Evolutionary conservation across 2,113 vertebrate species (phyloP).

Genomic region (Oostethus manadensis): DNA sequence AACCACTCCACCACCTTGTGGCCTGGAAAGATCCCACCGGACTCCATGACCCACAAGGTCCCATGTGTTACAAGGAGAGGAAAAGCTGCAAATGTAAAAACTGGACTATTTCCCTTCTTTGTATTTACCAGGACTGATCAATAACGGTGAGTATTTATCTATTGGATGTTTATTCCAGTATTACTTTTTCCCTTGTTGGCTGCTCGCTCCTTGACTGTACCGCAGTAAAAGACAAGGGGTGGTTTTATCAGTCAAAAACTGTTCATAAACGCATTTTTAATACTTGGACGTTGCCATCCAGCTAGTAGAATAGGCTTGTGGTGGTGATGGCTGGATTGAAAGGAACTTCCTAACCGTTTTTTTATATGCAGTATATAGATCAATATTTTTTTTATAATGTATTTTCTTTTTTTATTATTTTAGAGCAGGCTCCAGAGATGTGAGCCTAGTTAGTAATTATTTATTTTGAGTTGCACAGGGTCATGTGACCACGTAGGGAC

Average conservation of each 20-base stretch:
- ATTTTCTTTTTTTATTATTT: constrained; percentile 32
- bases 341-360: constrained; percentile 39
- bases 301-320: constrained; percentile 50
- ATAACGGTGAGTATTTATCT: constrained; percentile 51
- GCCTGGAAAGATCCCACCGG: constrained; percentile 31
- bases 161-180: constrained; percentile 38
- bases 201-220: constrained; percentile 20
- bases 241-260: constrained; percentile 11
- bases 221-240: not conserved
- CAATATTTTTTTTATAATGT: constrained; percentile 56
- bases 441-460: too few relatives aligned
- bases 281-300: constrained; percentile 28
- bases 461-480: constrained; percentile 56
- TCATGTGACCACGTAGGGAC: constrained; percentile 42
- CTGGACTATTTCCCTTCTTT: constrained; percentile 20
- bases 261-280: not conserved
- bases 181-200: constrained; percentile 27
- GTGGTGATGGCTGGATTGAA: constrained; percentile 34
- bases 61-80: constrained; percentile 38
- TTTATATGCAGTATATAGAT: constrained; percentile 7
- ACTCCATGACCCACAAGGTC: constrained; percentile 35
- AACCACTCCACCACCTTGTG: constrained; percentile 18
- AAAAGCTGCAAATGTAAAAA: constrained; percentile 14
- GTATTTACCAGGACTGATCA: constrained; percentile 39
- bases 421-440: constrained; percentile 30